Evolutionary conservation across 2,797 vertebrate species (phyloP), one percentile per base, ranked within the genome.

Genomic region (Smutsia gigantea): DNA sequence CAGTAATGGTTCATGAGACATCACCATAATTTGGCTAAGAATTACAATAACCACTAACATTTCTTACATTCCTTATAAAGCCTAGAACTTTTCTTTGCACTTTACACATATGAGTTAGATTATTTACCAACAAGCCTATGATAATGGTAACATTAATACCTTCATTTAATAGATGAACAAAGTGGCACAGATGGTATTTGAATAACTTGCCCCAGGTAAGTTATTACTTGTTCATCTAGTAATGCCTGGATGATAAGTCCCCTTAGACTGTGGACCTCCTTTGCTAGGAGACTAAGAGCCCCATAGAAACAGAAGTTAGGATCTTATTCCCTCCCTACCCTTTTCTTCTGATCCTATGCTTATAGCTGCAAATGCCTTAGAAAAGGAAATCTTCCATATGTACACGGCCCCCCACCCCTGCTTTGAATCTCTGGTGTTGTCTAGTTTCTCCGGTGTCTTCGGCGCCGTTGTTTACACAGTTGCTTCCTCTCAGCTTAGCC

Each of bases 331-430:
- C 7, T 64, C 4, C 18, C 10, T 88, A 27, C 1, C 2, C 4
- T 6, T 74, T 55, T 39, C 7, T 14, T 39, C 27, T 74, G 21
- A 39, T 34, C 27, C 3, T 63, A 34, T 34, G 81, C 19, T 46
- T 8, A 77, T 29, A 74, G 37, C 3, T 92, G 5, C 1, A 74
- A 86, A 92, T 34, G 13, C 0, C 27, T 72, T 88, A 57, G 15
- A 66, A 84, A 51, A 95, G 31, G 10, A 23, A 39, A 31, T 31
- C 6, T 63, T 83, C 14, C 29, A 46, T 46, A 46, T 46, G 10
- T 46, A 46, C 46, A 46, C 10, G 11, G 13, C 12, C 7, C 4
- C 5, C 1, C 10, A 0, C 0, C 13, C 23, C 11, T 66, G 23
- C 23, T 88, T 39, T 59, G n/a, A 66, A 23, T 69, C 11, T 90